These are phyloP conservation scores for Anniella stebbinsi DNA, from an alignment of 2,797 vertebrate genomes.

Conservation along the genomic window DNA sequence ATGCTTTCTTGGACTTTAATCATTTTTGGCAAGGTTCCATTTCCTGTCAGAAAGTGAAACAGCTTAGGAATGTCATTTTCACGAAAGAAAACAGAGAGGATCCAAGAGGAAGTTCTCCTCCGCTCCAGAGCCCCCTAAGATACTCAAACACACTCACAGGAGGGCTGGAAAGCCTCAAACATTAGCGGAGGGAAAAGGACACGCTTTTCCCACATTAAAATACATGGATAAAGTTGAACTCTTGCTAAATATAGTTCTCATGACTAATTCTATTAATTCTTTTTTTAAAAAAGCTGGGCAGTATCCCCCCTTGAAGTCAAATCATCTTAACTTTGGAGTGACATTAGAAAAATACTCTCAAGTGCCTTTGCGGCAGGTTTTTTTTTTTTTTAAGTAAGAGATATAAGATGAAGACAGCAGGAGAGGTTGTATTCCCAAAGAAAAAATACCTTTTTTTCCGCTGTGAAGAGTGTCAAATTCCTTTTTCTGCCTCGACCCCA, in stretches of 20 bases:
- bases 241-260: constrained; percentile 95
- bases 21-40: constrained; percentile 93
- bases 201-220: constrained; percentile 99
- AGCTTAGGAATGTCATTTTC: constrained; percentile 99
- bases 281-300: constrained; percentile 79
- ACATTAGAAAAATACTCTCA: constrained; percentile 72
- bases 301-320: constrained; percentile 82
- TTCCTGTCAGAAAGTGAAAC: constrained; percentile 99
- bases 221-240: constrained; percentile 96
- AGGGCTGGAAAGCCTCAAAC: constrained; percentile 92
- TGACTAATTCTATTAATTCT: constrained; percentile 88
- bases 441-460: constrained; percentile 64
- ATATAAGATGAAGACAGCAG: constrained; percentile 70
- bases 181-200: constrained; percentile 90
- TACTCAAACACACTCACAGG: constrained; percentile 87
- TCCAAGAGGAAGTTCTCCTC: constrained; percentile 98
- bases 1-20: constrained; percentile 95
- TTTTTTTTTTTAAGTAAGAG: constrained; percentile 49
- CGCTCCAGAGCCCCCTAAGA: constrained; percentile 89
- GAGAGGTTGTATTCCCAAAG: constrained; percentile 54
- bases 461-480: constrained; percentile 57
- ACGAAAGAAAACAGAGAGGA: constrained; percentile 99
- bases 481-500: too few relatives aligned
- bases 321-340: constrained; percentile 77
- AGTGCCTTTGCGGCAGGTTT: constrained; percentile 68